A percentile compares a stretch with the other conserved stretches of the same genome.
Evolutionary conservation across 2,888 invertebrate genomes (phyloP).

Genomic region (Busseola fusca): DNA sequence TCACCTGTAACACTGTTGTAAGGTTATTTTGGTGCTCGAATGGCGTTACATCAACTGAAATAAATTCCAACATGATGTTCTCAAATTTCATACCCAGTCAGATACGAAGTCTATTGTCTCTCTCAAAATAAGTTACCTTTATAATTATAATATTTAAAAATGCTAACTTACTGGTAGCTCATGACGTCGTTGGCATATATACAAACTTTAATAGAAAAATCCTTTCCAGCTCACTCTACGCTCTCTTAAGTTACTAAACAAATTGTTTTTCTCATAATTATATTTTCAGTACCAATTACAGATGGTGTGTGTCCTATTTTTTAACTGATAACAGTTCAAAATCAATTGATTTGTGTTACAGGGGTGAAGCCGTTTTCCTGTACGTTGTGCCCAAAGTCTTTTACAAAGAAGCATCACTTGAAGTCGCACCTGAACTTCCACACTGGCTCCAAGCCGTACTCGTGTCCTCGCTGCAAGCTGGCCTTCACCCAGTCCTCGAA

Average conservation of each 20-base stretch:
- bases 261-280: not conserved
- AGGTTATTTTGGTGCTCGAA: too few species aligned
- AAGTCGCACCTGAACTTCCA: slow-evolving; percentile 96
- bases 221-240: not conserved
- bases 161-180: not conserved
- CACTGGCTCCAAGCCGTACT: slow-evolving; percentile 94
- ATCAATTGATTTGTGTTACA: slow-evolving; percentile 63
- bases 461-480: slow-evolving; percentile 90
- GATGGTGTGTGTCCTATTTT: not conserved
- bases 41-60: too few species aligned
- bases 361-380: slow-evolving; percentile 94
- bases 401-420: slow-evolving; percentile 95
- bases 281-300: too few species aligned
- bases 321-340: not conserved
- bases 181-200: not conserved
- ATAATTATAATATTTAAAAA: not conserved
- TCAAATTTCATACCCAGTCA: too few species aligned
- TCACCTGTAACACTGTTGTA: too few species aligned
- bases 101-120: too few species aligned
- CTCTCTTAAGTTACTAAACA: too few species aligned
- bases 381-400: slow-evolving; percentile 92
- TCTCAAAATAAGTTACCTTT: too few species aligned
- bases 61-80: too few species aligned
- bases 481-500: slow-evolving; percentile 95
- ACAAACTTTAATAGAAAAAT: not conserved